Base-by-base conservation (phyloP, 2,797 vertebrate species). In the Muscicapa striata region DNA sequence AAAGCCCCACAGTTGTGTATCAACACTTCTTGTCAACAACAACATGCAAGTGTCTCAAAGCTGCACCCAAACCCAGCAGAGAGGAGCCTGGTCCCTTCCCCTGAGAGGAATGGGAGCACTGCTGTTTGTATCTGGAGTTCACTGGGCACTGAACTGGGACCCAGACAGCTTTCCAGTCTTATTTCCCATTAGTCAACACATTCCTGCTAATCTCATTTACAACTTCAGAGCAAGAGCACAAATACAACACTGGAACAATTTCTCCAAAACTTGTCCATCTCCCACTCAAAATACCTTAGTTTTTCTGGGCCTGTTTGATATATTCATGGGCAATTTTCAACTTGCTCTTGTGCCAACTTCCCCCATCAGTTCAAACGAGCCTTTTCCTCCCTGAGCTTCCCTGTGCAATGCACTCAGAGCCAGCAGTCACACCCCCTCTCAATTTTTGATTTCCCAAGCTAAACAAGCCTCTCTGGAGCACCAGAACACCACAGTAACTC, bases 381-480 rank as follows among this genome's bases (percentile, higher is more conserved):
- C 52, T 84, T 32, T 75, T 84, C 68, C 43, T 79, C 51, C 21
- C 84, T 9, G n/a, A 76, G 52, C 32, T 27, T 26, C 55, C 38
- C 13, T 63, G 24, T 5, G 1, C 70, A 76, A 48, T 22, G 30
- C 55, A 22, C 23, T 87, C 24, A 43, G 5, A 75, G 74, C 40
- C 66, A 89, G 81, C 81, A 86, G 80, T n/a, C 89, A 62, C 51
- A 68, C 34, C 24, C 15, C 63, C 79, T 67, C 66, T 41, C 68
- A 30, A 1, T 15, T 57, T 86, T 20, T 30, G 16, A 32, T 52
- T 45, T 73, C 29, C 48, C 57, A 52, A 48, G 64, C 51, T 45
- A 62, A 89, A 79, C 38, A 83, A 80, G 14, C 24, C 17, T 41
- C 45, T 32, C 63, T n/a, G 38, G 34, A 74, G 34, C 2, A 1